Evolutionary conservation across 2,888 invertebrate genomes (phyloP).

Genomic region (Scotopteryx bipunctaria): DNA sequence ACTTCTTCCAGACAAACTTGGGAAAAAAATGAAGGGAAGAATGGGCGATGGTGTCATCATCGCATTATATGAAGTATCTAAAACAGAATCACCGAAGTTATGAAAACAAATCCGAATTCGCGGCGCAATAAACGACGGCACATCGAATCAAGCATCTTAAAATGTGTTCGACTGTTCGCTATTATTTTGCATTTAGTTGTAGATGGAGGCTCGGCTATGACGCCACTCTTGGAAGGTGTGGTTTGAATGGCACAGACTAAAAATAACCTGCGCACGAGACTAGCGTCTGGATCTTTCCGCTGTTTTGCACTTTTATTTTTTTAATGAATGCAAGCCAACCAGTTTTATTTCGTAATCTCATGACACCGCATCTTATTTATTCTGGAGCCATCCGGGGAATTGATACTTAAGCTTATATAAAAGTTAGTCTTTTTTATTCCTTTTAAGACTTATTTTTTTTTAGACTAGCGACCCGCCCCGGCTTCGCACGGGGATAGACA

Average conservation of each 20-base stretch:
- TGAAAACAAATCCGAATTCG: conserved; percentile 1
- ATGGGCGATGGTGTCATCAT: too few relatives aligned
- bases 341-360: conserved; percentile 9
- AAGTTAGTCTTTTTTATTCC: too few relatives aligned
- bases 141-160: conserved; percentile 2
- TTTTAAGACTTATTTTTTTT: too few relatives aligned
- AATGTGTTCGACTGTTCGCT: background rate
- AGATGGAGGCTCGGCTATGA: conserved; percentile 67
- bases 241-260: conserved; percentile 40
- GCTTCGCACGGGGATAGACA: too few relatives aligned
- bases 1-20: too few relatives aligned
- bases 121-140: conserved; percentile 13
- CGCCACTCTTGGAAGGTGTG: conserved; percentile 59
- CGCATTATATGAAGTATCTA: too few relatives aligned
- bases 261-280: conserved; percentile 49
- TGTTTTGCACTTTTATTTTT: conserved; percentile 19
- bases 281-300: conserved; percentile 18
- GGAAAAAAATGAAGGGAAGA: too few relatives aligned
- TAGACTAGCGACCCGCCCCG: too few relatives aligned
- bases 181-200: conserved; percentile 23
- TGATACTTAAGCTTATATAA: too few relatives aligned
- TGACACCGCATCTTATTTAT: background rate
- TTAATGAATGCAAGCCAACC: conserved; percentile 14
- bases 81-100: background rate
- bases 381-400: background rate